Conservation (phyloP, 2,113 vertebrate genomes). For the Ranitomeya imitator region DNA sequence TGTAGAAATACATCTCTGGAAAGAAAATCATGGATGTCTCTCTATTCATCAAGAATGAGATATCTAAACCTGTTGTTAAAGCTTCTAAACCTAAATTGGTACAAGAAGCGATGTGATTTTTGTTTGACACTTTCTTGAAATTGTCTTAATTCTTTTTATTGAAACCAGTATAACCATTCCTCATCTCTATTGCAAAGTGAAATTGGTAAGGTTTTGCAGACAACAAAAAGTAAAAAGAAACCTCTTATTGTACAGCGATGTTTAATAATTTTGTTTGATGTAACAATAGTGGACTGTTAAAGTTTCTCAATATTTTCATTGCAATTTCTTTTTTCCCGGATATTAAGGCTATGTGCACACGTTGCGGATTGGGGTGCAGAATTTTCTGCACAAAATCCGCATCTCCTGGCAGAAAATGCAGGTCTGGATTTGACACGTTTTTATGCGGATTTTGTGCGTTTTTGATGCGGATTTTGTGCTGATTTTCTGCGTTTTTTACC, state of each 20-base stretch:
- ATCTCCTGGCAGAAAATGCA: no score
- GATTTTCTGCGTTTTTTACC: no score
- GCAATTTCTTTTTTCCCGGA: no score
- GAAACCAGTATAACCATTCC: not conserved
- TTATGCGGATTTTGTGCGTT: no score
- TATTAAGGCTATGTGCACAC: no score
- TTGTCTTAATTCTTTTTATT: constrained; percentile 22
- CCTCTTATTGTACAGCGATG: not conserved
- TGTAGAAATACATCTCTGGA: not conserved
- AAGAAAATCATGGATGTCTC: not conserved
- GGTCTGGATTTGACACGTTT: no score
- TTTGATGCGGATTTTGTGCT: no score
- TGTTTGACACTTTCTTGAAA: constrained; percentile 31
- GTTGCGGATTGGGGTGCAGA: no score
- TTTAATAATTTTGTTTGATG: not conserved
- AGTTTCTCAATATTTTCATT: no score
- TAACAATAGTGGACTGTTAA: not conserved
- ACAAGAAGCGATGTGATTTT: constrained; percentile 16
- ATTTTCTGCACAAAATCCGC: no score
- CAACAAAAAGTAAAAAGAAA: not conserved
- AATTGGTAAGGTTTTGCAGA: not conserved
- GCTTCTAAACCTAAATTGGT: constrained; percentile 36
- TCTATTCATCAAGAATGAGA: not conserved
- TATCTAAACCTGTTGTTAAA: constrained; percentile 14
- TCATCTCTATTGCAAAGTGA: not conserved